These are phyloP conservation scores for Zosterops pallidus DNA, from an alignment of 2,113 vertebrate genomes.

Conservation along the genomic window DNA sequence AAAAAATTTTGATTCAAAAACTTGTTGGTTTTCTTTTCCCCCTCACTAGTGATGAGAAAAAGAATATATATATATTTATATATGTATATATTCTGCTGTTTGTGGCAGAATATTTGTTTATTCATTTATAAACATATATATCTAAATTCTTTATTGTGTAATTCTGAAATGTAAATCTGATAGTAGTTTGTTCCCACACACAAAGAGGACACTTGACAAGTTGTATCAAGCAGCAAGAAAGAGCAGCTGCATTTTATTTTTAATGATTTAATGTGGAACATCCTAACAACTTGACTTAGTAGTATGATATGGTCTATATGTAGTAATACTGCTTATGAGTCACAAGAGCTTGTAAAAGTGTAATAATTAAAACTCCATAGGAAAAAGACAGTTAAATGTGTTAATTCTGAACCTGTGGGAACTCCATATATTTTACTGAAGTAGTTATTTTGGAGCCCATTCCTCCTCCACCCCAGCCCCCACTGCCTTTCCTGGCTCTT, in stretches of 20 bases:
- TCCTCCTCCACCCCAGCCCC: neutral
- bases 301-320: neutral
- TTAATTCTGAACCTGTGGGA: neutral
- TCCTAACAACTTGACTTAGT: neutral
- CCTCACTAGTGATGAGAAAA: neutral
- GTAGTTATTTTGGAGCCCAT: neutral
- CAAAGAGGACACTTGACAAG: neutral
- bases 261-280: neutral
- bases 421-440: neutral
- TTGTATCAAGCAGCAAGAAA: neutral
- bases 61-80: neutral
- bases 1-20: neutral
- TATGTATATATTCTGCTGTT: neutral
- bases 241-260: neutral
- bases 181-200: neutral
- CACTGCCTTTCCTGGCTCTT: neutral
- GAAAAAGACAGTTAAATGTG: neutral
- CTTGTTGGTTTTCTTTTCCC: accelerated
- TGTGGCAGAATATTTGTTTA: neutral
- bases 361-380: neutral
- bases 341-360: neutral
- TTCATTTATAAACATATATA: neutral
- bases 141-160: neutral
- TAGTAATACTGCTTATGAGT: neutral
- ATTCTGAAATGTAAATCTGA: neutral